phyloP scores from a whole-genome alignment of 2,113 vertebrate species.

The Machaerirhynchus nigripectus region DNA sequence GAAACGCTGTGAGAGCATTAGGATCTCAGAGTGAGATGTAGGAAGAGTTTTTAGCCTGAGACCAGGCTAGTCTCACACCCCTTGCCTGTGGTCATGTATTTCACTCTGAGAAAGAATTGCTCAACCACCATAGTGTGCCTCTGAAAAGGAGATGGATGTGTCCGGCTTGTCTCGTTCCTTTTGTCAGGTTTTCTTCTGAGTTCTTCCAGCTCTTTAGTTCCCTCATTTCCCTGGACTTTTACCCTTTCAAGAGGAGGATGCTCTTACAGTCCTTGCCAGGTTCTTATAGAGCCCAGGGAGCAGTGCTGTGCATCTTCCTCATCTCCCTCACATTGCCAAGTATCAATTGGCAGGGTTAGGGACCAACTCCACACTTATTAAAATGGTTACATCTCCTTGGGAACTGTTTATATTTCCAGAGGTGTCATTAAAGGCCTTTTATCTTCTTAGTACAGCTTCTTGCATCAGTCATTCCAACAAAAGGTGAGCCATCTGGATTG shows the following conservation, averaged over 20 bases:
- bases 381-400: background rate
- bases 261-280: background rate
- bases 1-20: background rate
- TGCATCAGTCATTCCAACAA: background rate
- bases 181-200: background rate
- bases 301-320: background rate
- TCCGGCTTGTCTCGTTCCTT: background rate
- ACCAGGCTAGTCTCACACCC: background rate
- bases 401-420: background rate
- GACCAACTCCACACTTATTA: rapidly evolving
- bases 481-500: background rate
- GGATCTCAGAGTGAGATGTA: background rate
- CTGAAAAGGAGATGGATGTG: background rate
- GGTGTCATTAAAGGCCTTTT: background rate
- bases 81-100: rapidly evolving
- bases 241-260: background rate
- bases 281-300: background rate
- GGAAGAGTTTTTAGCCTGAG: background rate
- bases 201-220: background rate
- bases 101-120: background rate
- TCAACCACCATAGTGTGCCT: rapidly evolving
- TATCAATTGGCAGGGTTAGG: background rate
- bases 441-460: background rate
- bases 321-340: rapidly evolving
- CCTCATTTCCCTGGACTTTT: background rate